Conservation (phyloP, 2,113 vertebrate species). For the Hiodon alosoides region DNA sequence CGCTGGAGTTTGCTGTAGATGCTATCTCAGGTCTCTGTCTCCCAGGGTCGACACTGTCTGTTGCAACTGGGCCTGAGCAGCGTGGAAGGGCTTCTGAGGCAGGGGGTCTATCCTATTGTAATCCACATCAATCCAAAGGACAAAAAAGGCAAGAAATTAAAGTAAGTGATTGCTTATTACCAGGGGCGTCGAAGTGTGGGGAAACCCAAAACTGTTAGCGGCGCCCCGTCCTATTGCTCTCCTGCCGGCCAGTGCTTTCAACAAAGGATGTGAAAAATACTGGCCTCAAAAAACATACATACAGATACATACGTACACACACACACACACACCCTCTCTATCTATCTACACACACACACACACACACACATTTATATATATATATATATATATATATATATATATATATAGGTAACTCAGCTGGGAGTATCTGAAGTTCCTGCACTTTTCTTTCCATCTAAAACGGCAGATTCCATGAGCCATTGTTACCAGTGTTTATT, state of each 20-base stretch:
- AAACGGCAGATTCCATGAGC: no score
- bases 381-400: no score
- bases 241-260: not conserved
- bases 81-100: constrained; percentile 59
- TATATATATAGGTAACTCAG: no score
- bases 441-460: no score
- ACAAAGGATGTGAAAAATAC: not conserved
- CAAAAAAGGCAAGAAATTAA: constrained; percentile 64
- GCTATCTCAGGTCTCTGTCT: constrained; percentile 1
- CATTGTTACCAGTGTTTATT: no score
- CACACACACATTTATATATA: no score
- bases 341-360: no score
- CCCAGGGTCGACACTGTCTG: constrained; percentile 64
- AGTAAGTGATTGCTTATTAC: constrained; percentile 30
- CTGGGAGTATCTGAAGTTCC: no score
- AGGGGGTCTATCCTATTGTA: constrained; percentile 62
- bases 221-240: not conserved
- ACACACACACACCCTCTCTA: no score
- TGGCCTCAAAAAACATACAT: not conserved
- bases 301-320: no score
- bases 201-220: no score
- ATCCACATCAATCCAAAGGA: constrained; percentile 62
- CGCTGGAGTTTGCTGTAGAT: not conserved
- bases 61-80: constrained; percentile 56
- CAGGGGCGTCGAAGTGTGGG: not conserved